These are phyloP conservation scores for Atrichornis clamosus DNA, from an alignment of 2,113 vertebrate species.

Conservation along the genomic window DNA sequence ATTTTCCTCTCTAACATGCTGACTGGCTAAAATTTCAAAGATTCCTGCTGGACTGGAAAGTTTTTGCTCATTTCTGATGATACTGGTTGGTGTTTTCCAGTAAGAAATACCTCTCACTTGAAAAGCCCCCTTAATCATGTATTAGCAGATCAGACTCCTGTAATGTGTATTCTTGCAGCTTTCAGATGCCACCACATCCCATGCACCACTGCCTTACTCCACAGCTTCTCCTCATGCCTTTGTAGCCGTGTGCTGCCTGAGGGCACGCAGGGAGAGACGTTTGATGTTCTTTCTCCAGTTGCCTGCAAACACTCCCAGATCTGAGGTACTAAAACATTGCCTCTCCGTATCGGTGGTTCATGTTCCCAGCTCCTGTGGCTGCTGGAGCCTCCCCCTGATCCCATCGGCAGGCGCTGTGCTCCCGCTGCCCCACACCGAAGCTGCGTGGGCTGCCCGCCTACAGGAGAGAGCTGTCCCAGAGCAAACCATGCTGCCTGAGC, in stretches of 20 bases:
- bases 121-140: neutral
- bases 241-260: rapidly evolving
- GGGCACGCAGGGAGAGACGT: neutral
- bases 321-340: neutral
- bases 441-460: neutral
- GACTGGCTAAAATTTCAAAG: neutral
- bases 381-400: neutral
- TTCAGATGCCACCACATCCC: neutral
- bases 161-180: neutral
- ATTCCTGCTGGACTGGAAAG: neutral
- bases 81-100: neutral
- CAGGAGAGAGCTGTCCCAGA: neutral
- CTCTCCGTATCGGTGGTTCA: neutral
- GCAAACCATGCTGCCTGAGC: rapidly evolving
- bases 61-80: neutral
- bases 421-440: neutral
- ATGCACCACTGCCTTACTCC: rapidly evolving
- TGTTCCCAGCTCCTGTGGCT: neutral
- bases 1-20: neutral
- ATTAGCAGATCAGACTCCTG: neutral
- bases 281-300: neutral
- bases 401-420: neutral
- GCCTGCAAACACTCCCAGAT: neutral
- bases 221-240: neutral
- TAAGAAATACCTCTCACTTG: neutral